Evolutionary conservation across 2,888 invertebrate genomes (phyloP).

Genomic region (Agrochola litura): DNA sequence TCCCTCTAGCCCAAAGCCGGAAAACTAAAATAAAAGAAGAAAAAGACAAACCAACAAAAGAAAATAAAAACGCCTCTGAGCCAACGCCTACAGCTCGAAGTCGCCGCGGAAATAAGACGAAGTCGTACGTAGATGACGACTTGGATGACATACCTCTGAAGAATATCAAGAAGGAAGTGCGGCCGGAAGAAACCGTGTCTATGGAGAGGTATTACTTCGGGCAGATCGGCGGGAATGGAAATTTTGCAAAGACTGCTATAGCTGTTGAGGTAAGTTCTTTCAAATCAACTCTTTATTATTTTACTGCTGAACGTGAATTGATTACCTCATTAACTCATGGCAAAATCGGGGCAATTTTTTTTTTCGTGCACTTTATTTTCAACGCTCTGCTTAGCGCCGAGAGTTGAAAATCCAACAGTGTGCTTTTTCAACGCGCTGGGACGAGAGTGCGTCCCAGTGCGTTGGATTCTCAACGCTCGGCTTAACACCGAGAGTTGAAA

Average conservation of each 20-base stretch:
- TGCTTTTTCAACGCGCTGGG: too few relatives aligned
- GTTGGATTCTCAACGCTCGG: too few relatives aligned
- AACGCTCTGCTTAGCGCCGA: too few relatives aligned
- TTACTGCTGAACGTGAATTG: background rate
- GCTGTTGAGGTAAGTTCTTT: slow-evolving; percentile 81
- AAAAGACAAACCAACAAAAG: slow-evolving; percentile 74
- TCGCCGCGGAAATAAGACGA: slow-evolving; percentile 78
- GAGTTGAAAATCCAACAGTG: too few relatives aligned
- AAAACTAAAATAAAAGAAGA: slow-evolving; percentile 85
- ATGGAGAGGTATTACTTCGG: slow-evolving; percentile 93
- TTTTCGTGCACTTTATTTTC: too few relatives aligned
- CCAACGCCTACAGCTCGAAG: slow-evolving; percentile 53
- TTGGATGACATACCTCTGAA: slow-evolving; percentile 84
- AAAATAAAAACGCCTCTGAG: slow-evolving; percentile 60
- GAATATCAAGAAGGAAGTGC: slow-evolving; percentile 84
- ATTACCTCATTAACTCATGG: too few relatives aligned
- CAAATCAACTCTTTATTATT: background rate
- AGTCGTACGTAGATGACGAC: slow-evolving; percentile 83
- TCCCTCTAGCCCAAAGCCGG: slow-evolving; percentile 83
- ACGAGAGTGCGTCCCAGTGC: too few relatives aligned
- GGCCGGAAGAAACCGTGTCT: slow-evolving; percentile 87
- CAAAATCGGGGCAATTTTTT: too few relatives aligned
- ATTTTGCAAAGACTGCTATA: slow-evolving; percentile 73
- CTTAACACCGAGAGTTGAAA: too few relatives aligned
- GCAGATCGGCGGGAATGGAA: slow-evolving; percentile 80